phyloP scores from a whole-genome alignment of 1,140 invertebrate genomes.

The Drosophila quadrilineata region DNA sequence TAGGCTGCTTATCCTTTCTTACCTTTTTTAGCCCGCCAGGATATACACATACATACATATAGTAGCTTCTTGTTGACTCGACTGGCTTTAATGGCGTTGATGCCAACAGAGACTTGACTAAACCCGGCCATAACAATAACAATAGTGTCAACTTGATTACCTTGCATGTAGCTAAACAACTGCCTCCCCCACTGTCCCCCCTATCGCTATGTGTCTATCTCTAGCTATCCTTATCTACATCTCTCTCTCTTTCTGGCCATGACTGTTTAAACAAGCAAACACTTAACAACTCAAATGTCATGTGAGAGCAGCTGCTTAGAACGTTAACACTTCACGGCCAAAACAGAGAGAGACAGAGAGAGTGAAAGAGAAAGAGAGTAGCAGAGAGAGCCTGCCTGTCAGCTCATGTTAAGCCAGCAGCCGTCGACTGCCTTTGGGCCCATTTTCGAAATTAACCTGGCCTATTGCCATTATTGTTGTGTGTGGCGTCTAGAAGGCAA shows the following conservation, averaged over 20 bases:
- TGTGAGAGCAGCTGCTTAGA: conserved; percentile 1
- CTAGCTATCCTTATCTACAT: too few relatives aligned
- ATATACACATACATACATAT: too few relatives aligned
- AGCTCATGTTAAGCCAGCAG: conserved; percentile 13
- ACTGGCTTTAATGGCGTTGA: conserved; percentile 8
- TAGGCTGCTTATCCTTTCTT: too few relatives aligned
- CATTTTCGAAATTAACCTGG: conserved; percentile 69
- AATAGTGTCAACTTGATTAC: conserved; percentile 28
- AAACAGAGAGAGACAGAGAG: not conserved
- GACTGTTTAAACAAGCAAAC: conserved; percentile 31
- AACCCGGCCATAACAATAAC: conserved; percentile 30
- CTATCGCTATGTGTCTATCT: too few relatives aligned
- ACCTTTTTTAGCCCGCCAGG: too few relatives aligned
- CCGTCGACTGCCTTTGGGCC: conserved; percentile 7
- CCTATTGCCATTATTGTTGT: not conserved
- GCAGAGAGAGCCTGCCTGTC: conserved; percentile 12
- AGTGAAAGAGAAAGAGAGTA: not conserved
- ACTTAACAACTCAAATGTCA: conserved; percentile 35
- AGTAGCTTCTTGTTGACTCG: too few relatives aligned
- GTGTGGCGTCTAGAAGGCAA: not conserved
- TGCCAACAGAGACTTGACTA: conserved; percentile 14
- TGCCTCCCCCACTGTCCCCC: too few relatives aligned
- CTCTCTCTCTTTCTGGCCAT: too few relatives aligned
- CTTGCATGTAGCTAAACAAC: conserved; percentile 1
- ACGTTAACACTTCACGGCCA: conserved; percentile 9